Evolutionary conservation across 2,113 vertebrate species (phyloP), one percentile per base, ranked within the genome.

Genomic region (Hydrochoerus hydrochaeris): DNA sequence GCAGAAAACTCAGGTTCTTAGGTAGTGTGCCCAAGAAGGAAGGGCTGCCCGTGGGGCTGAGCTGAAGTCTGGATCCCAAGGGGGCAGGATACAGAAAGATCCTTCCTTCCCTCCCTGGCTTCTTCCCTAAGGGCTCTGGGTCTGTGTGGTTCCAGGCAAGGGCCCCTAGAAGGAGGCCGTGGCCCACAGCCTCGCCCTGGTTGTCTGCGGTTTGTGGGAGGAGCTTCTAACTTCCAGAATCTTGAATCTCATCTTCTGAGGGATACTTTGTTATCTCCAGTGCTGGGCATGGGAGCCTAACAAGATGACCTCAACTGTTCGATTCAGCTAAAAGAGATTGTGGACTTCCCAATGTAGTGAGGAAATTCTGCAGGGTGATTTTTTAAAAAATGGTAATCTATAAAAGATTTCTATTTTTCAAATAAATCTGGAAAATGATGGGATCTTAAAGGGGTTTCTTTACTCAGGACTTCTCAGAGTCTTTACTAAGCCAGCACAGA

Each of bases 401-500:
- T 60, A 75, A 82, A 82, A 85, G 22, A 41, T 60, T 8, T 38
- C 32, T 38, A 6, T 41, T 58, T 73, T 90, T 60, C 52, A 62
- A 73, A 60, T n/a, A 75, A 41, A 24, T 88, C 13, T 92, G 58
- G 88, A 88, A 96, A 94, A 91, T 41, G 57, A 12, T 81, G 28
- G 24, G 69, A 44, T 60, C 49, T 82, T 82, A 26, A n/a, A 24
- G 11, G 67, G 16, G 24, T 81, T 63, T 84, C 84, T 92, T 90
- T 54, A 20, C 81, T 82, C 22, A 49, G 63, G 41, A 57, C 52
- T 85, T 73, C 86, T 94, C 83, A 58, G 82, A 94, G 49, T 16
- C 10, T 95, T 90, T 22, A 38, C 32, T 26, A 63, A 8, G 35
- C 49, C 58, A 9, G 57, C 4, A 14, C 0, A 7, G 63, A 57